These are phyloP conservation scores for Papilio polyxenes DNA, from an alignment of 1,140 invertebrate genomes.

Conservation along the genomic window DNA sequence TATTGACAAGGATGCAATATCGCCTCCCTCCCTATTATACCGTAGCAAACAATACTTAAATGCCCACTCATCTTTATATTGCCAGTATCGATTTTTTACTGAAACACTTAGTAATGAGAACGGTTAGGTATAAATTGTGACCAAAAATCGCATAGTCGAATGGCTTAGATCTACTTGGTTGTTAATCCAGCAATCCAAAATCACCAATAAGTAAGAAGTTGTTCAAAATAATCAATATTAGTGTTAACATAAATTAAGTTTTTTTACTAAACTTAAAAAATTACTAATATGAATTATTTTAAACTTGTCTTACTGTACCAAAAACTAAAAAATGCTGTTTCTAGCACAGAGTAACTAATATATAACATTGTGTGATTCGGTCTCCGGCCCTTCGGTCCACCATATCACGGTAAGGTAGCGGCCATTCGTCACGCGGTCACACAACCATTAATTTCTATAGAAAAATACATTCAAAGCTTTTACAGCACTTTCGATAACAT, in stretches of 20 bases:
- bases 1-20: constrained; percentile 48
- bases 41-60: constrained; percentile 56
- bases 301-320: not conserved
- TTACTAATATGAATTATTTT: not conserved
- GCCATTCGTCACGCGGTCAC: constrained; percentile 71
- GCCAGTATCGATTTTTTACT: constrained; percentile 41
- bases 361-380: not conserved
- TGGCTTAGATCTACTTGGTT: not conserved
- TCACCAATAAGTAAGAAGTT: not conserved
- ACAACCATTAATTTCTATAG: constrained; percentile 78
- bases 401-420: constrained; percentile 33
- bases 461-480: constrained; percentile 70
- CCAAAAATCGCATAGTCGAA: not conserved
- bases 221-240: not conserved
- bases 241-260: too few species aligned
- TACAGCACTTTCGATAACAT: constrained; percentile 76
- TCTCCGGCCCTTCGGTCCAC: constrained; percentile 15
- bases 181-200: not conserved
- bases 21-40: constrained; percentile 51
- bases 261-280: not conserved
- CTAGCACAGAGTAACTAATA: not conserved
- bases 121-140: not conserved
- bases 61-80: constrained; percentile 47
- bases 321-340: not conserved
- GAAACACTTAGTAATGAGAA: not conserved